Evolutionary conservation across 1,140 invertebrate species (phyloP).

Genomic region (Harlomillsia oculata): DNA sequence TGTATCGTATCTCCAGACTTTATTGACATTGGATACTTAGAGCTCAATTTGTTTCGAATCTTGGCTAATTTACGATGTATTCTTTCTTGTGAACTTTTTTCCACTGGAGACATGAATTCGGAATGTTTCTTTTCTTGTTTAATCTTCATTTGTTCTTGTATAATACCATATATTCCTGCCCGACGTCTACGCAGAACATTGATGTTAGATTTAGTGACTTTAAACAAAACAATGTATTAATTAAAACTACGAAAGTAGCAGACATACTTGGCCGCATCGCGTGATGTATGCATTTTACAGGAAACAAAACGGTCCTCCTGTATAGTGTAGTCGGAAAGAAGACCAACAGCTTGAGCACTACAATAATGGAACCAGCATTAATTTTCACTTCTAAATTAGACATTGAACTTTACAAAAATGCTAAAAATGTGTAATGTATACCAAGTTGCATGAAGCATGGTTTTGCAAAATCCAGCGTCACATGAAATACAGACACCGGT

Average conservation of each 20-base stretch:
- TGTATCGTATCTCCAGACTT: no score
- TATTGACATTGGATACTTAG: no score
- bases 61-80: constrained; percentile 55
- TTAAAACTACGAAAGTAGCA: no score
- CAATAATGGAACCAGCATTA: constrained; percentile 34
- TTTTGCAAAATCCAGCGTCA: constrained; percentile 95
- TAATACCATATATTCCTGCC: constrained; percentile 77
- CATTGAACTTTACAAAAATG: constrained; percentile 7
- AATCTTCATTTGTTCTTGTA: constrained; percentile 69
- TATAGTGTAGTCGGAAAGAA: constrained; percentile 82
- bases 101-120: neutral
- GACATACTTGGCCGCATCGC: constrained; percentile 41
- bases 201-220: no score
- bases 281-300: constrained; percentile 84
- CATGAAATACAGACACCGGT: constrained; percentile 93
- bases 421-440: constrained; percentile 42
- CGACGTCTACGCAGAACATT: constrained; percentile 42
- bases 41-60: constrained; percentile 18
- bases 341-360: constrained; percentile 84
- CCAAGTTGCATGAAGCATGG: constrained; percentile 96
- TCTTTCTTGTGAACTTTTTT: constrained; percentile 14
- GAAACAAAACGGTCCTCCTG: constrained; percentile 93
- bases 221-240: no score
- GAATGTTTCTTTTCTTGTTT: constrained; percentile 54
- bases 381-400: constrained; percentile 1